Conservation (phyloP, 2,888 invertebrate species). For the Eustalomyia histrio region DNA sequence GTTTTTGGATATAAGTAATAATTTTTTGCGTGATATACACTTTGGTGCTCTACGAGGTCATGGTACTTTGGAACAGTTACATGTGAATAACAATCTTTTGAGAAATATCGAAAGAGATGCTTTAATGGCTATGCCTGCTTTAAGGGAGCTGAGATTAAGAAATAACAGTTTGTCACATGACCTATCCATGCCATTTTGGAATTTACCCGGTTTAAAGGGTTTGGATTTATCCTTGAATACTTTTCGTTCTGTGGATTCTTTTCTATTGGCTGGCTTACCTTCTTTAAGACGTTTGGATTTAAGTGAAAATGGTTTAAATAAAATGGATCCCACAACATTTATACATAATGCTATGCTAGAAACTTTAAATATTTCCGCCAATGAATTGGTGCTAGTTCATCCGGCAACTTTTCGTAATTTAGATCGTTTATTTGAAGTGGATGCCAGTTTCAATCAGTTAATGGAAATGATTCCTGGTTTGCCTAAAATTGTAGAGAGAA, state of each 20-base stretch:
- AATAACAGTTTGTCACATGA: constrained; percentile 90
- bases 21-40: constrained; percentile 87
- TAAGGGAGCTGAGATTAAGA: constrained; percentile 88
- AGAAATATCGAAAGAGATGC: constrained; percentile 88
- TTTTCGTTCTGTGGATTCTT: constrained; percentile 85
- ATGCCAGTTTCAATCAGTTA: constrained; percentile 86
- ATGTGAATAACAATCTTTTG: constrained; percentile 89
- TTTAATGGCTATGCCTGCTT: constrained; percentile 89
- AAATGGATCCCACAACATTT: constrained; percentile 87
- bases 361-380: constrained; percentile 89
- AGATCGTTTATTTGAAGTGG: constrained; percentile 88
- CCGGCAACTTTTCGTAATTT: constrained; percentile 88
- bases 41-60: constrained; percentile 90
- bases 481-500: constrained; percentile 87
- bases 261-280: constrained; percentile 87
- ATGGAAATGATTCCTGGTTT: constrained; percentile 88
- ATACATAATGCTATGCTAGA: constrained; percentile 86
- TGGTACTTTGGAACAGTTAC: constrained; percentile 88
- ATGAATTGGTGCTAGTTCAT: constrained; percentile 85
- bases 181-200: constrained; percentile 89
- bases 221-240: constrained; percentile 89
- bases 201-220: constrained; percentile 90
- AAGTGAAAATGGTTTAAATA: constrained; percentile 85
- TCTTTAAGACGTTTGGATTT: constrained; percentile 88
- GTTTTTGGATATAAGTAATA: constrained; percentile 89